Evolutionary conservation across 2,888 invertebrate genomes (phyloP).

Genomic region (Aproaerema taeniolella): DNA sequence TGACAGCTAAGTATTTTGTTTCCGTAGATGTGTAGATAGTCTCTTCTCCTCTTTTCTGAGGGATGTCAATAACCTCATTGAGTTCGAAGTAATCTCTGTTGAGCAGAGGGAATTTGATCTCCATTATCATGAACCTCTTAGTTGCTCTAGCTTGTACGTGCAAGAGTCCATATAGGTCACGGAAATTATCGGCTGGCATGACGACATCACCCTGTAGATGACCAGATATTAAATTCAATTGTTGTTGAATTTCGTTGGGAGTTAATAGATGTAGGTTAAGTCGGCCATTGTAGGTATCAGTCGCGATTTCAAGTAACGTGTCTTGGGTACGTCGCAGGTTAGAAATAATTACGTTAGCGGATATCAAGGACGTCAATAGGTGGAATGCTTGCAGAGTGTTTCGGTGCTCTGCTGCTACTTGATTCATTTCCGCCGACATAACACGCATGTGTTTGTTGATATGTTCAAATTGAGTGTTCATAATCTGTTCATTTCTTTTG

Average conservation of each 20-base stretch:
- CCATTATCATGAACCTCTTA: slow-evolving; percentile 10
- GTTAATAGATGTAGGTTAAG: slow-evolving; percentile 7
- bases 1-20: no score
- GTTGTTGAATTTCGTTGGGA: slow-evolving; percentile 6
- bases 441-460: background rate
- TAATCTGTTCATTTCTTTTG: background rate
- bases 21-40: no score
- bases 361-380: background rate
- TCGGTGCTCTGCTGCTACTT: no score
- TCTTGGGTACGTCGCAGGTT: slow-evolving; percentile 10
- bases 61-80: background rate
- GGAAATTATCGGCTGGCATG: slow-evolving; percentile 9
- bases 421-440: background rate
- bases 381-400: background rate
- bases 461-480: slow-evolving; percentile 1
- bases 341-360: slow-evolving; percentile 2
- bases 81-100: slow-evolving; percentile 9
- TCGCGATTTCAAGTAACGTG: slow-evolving; percentile 6
- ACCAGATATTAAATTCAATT: slow-evolving; percentile 5
- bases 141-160: slow-evolving; percentile 5
- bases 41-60: background rate
- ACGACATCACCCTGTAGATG: slow-evolving; percentile 7
- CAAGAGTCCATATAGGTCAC: slow-evolving; percentile 10
- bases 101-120: slow-evolving; percentile 12
- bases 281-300: slow-evolving; percentile 6